A percentile compares a stretch with the other conserved stretches of the same genome.
phyloP scores from a whole-genome alignment of 2,797 vertebrate species.

The Galagoides demidoff region DNA sequence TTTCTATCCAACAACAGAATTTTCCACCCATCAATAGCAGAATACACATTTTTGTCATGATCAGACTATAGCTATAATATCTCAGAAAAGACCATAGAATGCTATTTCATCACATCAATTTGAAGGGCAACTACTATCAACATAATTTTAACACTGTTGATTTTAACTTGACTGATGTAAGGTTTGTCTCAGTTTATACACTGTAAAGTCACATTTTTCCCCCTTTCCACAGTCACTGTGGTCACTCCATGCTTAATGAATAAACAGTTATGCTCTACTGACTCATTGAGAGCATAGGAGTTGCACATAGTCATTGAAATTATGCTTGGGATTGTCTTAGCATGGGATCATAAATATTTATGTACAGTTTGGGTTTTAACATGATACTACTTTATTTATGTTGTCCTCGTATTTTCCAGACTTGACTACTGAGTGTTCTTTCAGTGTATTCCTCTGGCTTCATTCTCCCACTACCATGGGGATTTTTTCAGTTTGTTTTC shows the following conservation, averaged over 20 bases:
- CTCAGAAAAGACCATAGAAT: background rate
- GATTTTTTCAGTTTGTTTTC: background rate
- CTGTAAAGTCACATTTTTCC: background rate
- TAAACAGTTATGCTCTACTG: background rate
- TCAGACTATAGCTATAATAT: background rate
- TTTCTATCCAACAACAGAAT: background rate
- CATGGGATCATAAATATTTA: background rate
- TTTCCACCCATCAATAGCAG: background rate
- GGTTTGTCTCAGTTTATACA: background rate
- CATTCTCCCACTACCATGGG: background rate
- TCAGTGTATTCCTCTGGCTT: background rate
- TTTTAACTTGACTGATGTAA: background rate
- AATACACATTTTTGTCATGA: background rate
- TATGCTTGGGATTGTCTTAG: no score
- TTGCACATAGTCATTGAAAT: background rate
- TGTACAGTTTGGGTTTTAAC: background rate
- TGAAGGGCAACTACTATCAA: background rate
- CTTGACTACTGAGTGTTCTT: background rate
- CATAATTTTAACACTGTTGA: background rate
- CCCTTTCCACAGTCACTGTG: background rate
- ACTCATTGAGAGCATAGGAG: background rate
- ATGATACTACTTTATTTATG: background rate
- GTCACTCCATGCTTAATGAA: accelerated
- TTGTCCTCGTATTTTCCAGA: background rate
- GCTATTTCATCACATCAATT: background rate